Conservation (phyloP, 2,113 vertebrate species). For the Mesitornis unicolor region DNA sequence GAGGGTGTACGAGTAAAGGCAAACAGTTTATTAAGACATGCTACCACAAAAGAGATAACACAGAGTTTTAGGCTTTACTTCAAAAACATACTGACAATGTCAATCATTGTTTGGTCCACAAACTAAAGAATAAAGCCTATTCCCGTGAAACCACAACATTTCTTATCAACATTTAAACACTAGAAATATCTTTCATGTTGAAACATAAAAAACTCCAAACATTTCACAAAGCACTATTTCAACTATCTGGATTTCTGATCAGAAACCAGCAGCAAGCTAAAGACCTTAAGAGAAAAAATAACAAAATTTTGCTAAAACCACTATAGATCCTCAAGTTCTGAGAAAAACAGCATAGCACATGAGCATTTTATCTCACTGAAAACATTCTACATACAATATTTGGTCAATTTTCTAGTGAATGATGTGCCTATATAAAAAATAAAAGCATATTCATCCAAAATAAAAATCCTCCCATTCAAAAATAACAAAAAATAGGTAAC, state of each 20-base stretch:
- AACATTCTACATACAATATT: neutral
- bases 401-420: neutral
- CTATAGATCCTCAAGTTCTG: neutral
- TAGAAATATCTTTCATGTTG: neutral
- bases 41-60: neutral
- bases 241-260: neutral
- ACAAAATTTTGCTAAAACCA: neutral
- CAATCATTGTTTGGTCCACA: neutral
- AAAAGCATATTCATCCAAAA: too few relatives aligned
- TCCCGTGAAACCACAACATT: neutral
- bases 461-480: neutral
- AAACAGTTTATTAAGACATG: neutral
- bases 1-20: neutral
- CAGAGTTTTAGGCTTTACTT: neutral
- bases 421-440: fast-evolving
- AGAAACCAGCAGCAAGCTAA: neutral
- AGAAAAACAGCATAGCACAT: neutral
- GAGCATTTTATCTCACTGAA: neutral
- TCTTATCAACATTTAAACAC: neutral
- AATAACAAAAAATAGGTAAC: neutral
- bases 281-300: neutral
- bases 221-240: neutral
- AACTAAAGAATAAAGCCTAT: neutral
- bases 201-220: neutral
- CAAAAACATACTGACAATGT: neutral